Base-by-base conservation (phyloP, 2,888 invertebrate genomes). In the Ormyrus pomaceus region DNA sequence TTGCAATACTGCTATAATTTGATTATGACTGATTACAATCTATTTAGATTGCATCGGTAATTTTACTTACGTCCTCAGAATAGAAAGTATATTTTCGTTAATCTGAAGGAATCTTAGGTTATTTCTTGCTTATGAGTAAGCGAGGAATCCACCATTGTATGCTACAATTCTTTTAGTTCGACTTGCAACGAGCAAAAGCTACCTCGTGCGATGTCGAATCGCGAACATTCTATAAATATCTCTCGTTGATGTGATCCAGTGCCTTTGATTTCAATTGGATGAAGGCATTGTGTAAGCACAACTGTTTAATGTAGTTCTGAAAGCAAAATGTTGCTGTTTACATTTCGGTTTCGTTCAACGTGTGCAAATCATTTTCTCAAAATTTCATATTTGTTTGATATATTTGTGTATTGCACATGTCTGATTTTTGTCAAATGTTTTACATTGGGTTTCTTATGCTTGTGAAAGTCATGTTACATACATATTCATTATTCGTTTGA, bases 141-240 rank as follows among this genome's bases (percentile, higher is more conserved):
- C n/a, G 1, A 55, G 48, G 55, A 78, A 78, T 73, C 68, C 34
- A 55, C 34, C 56, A 68, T 56, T 62, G 19, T 46, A 68, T 11
- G 8, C 50, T 66, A 46, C n/a, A 50, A 56, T 73, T 68, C 68
- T 73, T 68, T 68, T 73, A 62, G 61, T 73, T 68, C 55, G 6
- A 68, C 53, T 6, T 73, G 50, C 68, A 70, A 8, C 72, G 61
- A 61, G 72, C 78, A 65, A 68, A 50, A 53, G 64, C 64, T 80
- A 65, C 77, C 69, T 64, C 9, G 10, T 68, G 61, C 58, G 72
- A 70, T 64, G 80, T 82, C 70, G 53, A 59, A 74, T 65, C 51
- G 80, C 75, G 74, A 77, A 69, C 59, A 75, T 85, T 87, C 88
- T 88, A 89, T 87, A 88, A 88, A 89, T 89, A 89, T 74, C 46